Conservation (phyloP, 92 coral and sea anemone species). For the Meandrina meandrites region DNA sequence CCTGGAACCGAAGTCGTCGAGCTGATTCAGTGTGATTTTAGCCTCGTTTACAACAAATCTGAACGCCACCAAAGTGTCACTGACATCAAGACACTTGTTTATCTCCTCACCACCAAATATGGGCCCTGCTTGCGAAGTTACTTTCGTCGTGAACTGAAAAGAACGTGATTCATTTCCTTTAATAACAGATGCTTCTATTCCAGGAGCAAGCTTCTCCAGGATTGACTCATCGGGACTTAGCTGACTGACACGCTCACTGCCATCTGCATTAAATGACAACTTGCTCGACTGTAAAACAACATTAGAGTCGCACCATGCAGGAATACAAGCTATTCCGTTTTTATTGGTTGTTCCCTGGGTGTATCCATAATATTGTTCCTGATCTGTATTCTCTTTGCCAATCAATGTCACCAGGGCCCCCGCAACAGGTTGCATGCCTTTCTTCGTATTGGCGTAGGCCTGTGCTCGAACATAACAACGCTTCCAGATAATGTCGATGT, state of each 20-base stretch:
- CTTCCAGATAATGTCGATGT: slow-evolving; percentile 23
- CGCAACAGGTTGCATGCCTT: neutral
- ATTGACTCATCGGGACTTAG: neutral
- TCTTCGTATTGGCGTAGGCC: neutral
- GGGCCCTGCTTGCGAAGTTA: neutral
- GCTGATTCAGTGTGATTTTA: neutral
- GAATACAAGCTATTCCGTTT: slow-evolving; percentile 1
- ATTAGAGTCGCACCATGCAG: slow-evolving; percentile 11
- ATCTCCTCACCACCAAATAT: neutral
- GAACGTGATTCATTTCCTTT: neutral
- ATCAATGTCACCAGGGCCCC: neutral
- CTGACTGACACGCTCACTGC: neutral
- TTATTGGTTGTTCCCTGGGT: neutral
- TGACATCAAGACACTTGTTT: neutral
- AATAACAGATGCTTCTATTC: neutral
- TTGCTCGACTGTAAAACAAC: slow-evolving; percentile 5
- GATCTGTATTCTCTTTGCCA: neutral
- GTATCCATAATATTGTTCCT: slow-evolving; percentile 16
- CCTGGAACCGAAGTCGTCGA: neutral
- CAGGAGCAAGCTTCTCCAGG: neutral
- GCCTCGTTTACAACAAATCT: neutral
- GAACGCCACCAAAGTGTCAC: slow-evolving; percentile 3
- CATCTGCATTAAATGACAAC: neutral
- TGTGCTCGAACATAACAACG: slow-evolving; percentile 20
- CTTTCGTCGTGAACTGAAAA: neutral